A percentile compares a stretch with the other conserved stretches of the same genome.
Evolutionary conservation across 37 sponge, comb jelly and placozoan species (phyloP).

Genomic region (Tethya wilhelma): DNA sequence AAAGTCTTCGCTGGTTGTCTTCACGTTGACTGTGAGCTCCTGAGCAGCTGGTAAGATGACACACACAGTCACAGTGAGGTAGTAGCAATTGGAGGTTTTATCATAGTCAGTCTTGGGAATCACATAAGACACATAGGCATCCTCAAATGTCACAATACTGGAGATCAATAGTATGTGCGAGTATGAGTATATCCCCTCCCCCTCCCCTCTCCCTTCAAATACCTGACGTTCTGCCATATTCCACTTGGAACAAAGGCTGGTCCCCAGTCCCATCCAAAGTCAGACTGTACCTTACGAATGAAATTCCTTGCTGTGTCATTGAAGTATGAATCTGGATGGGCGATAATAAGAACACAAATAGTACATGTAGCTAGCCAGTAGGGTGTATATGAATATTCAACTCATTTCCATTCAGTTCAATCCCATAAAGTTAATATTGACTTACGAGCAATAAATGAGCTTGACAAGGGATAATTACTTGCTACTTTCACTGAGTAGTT

Average conservation of each 20-base stretch:
- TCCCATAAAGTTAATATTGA: too few relatives aligned
- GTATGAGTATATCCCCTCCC: too few relatives aligned
- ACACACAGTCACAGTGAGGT: slow-evolving; percentile 36
- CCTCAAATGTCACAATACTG: slow-evolving; percentile 27
- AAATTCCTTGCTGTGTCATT: slow-evolving; percentile 67
- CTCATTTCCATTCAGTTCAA: neutral
- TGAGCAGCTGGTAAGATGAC: neutral
- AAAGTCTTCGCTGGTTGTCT: neutral
- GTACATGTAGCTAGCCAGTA: neutral
- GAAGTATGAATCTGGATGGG: slow-evolving; percentile 47
- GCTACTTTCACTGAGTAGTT: slow-evolving; percentile 55
- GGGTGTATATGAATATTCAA: neutral
- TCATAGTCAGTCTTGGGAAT: slow-evolving; percentile 55
- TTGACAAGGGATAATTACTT: slow-evolving; percentile 68
- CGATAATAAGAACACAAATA: too few relatives aligned
- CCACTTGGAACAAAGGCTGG: slow-evolving; percentile 93
- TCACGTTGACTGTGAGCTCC: neutral
- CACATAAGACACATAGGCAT: slow-evolving; percentile 38
- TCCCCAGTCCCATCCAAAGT: slow-evolving; percentile 99
- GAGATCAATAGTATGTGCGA: too few relatives aligned
- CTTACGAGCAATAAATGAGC: slow-evolving; percentile 33
- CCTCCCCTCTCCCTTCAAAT: neutral
- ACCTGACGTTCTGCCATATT: slow-evolving; percentile 84
- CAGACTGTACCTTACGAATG: slow-evolving; percentile 89
- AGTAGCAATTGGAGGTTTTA: slow-evolving; percentile 15